These are phyloP conservation scores for Bungarus multicinctus DNA, from an alignment of 2,113 vertebrate genomes.

Conservation along the genomic window DNA sequence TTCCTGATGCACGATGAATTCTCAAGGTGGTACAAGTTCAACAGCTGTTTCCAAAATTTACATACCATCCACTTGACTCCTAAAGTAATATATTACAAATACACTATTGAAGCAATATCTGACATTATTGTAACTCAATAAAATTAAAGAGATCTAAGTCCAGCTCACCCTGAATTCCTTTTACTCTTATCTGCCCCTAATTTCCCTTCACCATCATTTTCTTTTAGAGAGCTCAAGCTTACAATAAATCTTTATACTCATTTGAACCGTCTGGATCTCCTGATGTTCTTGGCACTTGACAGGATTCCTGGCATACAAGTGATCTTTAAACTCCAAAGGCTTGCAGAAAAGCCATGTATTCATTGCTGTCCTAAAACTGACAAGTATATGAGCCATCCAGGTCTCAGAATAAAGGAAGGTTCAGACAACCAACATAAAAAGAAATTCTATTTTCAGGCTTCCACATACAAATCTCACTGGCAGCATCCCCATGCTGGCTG, in stretches of 20 bases:
- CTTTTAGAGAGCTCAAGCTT: neutral
- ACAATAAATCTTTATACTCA: neutral
- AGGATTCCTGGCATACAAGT: neutral
- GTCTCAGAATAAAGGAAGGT: neutral
- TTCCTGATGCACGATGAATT: neutral
- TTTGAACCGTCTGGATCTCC: neutral
- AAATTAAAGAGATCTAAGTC: neutral
- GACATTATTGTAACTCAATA: neutral
- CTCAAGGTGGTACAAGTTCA: neutral
- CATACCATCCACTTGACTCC: neutral
- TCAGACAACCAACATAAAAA: neutral
- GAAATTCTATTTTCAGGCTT: neutral
- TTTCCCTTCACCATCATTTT: neutral
- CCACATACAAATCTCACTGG: neutral
- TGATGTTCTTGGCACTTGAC: neutral
- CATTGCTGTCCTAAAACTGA: neutral
- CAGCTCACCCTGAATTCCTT: neutral
- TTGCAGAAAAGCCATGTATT: neutral
- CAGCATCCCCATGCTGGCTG: neutral
- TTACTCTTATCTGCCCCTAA: neutral
- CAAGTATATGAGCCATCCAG: neutral
- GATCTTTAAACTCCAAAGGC: neutral
- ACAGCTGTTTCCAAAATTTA: neutral
- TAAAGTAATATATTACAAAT: neutral
- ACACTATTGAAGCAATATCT: neutral